Evolutionary conservation across 2,888 invertebrate genomes (phyloP), one percentile per base, ranked within the genome.

Genomic region (Caenorhabditis wallacei): DNA sequence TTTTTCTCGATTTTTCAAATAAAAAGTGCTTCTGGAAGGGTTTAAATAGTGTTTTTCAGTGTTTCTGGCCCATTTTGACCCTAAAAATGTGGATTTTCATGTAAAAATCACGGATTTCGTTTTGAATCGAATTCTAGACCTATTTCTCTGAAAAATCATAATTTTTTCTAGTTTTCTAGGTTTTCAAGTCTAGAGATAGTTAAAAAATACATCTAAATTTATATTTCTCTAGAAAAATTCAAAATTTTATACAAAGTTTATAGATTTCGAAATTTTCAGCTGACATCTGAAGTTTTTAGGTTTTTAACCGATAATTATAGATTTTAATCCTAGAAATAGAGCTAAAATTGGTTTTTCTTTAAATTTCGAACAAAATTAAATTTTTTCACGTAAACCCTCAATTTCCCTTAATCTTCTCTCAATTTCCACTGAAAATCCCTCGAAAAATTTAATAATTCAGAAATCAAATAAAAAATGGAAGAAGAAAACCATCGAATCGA

Each of bases 401-500:
- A n/a, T n/a, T n/a, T n/a, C n/a, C n/a, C n/a, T n/a, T n/a, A n/a
- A n/a, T n/a, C n/a, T n/a, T n/a, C n/a, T 30, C 30, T 30, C 8
- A 30, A 30, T 30, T 30, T 3, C 30, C 30, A 30, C 30, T 30
- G 68, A 66, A 68, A 24, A 24, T 13, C 37, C 2, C 30, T 5
- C 24, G 20, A 40, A 54, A 64, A 51, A 51, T 20, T 30, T 22
- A n/a, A 70, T 18, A 51, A 51, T 71, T 13, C 59, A 71, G 61
- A 16, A 51, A 51, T 51, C 24, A 37, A 51, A 69, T 54, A 71
- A 66, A 64, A 30, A 8, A 82, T 83, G 83, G 75, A 79, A 24
- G 84, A 84, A n/a, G 78, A 84, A 8, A 68, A 78, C 18, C 63
- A 85, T 54, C 63, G 78, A 16, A 71, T 85, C 46, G 80, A 80